Base-by-base conservation (phyloP, 2,888 invertebrate species). In the Incurvaria masculella region DNA sequence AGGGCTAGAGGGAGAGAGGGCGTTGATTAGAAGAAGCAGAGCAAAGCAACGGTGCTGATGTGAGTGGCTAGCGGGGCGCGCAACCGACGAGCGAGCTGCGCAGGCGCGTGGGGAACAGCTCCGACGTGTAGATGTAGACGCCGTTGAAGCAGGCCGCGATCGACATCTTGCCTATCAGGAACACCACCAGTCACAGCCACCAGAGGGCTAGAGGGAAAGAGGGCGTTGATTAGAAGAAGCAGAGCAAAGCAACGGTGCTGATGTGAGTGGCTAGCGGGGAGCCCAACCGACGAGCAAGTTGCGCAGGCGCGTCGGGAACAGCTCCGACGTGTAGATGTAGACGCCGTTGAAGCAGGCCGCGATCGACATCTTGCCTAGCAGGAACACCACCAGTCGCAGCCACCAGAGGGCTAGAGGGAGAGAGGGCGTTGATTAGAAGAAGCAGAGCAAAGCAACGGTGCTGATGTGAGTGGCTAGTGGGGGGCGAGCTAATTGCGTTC, bases 351-450 rank as follows among this genome's bases (percentile, higher is more conserved):
- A 41, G n/a, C 41, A 41, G 2, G 21, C 21, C 10, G 19, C 21
- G 6, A 41, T 17, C 11, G 41, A 20, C 41, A 41, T 41, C 21
- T 41, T 41, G 21, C 41, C 41, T 4, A 41, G 41, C 33, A 33
- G 14, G 14, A 33, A 33, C 14, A 33, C 33, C 4, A 33, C 11
- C 19, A 73, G 74, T 10, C 63, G 61, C 45, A 74, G 55, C 75
- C 75, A 76, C 0, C 70, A 52, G 45, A 72, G 41, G 1, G 52
- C 76, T 76, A 62, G 1, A 58, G n/a, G n/a, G n/a, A n/a, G n/a
- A n/a, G n/a, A n/a, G n/a, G n/a, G n/a, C n/a, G n/a, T n/a, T n/a
- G n/a, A n/a, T n/a, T n/a, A n/a, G n/a, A n/a, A n/a, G n/a, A n/a
- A n/a, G n/a, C n/a, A n/a, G n/a, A n/a, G n/a, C n/a, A n/a, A n/a